Evolutionary conservation across 2,888 invertebrate genomes (phyloP).

Genomic region (Cheilosia vernalis): DNA sequence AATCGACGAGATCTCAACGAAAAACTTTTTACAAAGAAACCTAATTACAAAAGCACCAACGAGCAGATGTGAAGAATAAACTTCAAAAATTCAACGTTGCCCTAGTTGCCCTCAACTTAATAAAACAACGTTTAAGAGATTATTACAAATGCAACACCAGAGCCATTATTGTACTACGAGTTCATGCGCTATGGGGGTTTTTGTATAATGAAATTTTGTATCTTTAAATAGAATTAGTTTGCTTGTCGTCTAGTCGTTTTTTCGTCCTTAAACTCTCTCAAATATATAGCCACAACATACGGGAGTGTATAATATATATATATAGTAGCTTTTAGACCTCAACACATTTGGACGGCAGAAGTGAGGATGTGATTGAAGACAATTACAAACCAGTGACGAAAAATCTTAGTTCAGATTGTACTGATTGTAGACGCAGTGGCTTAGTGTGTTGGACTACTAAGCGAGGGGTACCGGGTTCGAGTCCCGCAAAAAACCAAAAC

Average conservation of each 20-base stretch:
- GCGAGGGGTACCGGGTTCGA: too few species aligned
- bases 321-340: background rate
- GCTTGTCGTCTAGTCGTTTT: background rate
- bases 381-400: too few species aligned
- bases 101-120: conserved; percentile 21
- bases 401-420: too few species aligned
- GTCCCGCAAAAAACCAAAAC: too few species aligned
- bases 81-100: conserved; percentile 27
- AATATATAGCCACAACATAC: too few species aligned
- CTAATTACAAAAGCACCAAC: background rate
- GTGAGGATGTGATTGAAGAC: too few species aligned
- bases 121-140: conserved; percentile 39
- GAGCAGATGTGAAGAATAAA: background rate
- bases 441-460: too few species aligned
- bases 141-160: conserved; percentile 41
- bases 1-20: conserved; percentile 1
- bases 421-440: too few species aligned
- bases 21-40: conserved; percentile 8
- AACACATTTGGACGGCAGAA: too few species aligned
- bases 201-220: conserved; percentile 25
- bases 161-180: conserved; percentile 19
- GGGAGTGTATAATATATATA: too few species aligned
- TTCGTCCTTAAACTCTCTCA: background rate
- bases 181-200: too few species aligned
- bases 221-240: conserved; percentile 41